Evolutionary conservation across 2,113 vertebrate species (phyloP), one percentile per base, ranked within the genome.

Genomic region (Sander vitreus): DNA sequence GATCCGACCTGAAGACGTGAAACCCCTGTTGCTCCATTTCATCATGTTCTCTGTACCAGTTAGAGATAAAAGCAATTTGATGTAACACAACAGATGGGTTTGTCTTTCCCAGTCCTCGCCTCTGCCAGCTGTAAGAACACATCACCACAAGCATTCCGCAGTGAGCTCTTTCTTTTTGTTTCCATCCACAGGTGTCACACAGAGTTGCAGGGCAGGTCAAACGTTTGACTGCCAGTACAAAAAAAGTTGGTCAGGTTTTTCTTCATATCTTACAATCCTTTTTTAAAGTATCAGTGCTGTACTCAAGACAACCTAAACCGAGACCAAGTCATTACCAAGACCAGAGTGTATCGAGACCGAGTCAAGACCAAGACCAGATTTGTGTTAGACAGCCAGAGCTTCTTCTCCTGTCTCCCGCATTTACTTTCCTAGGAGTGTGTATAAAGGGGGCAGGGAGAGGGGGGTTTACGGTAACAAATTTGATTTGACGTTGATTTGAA

Each of bases 51-150:
- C 53, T 6, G 54, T 27, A 39, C 71, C 63, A 60, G n/a, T 59
- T 33, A 15, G 66, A 75, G 85, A 80, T 89, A 83, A 85, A 75
- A 87, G 77, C 73, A 67, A 68, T 86, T 86, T 81, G 70, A 84
- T 84, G 84, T 76, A 71, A 86, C 73, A 58, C 74, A 57, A 73
- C 62, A 73, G 33, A 80, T 43, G 78, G 70, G 78, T 84, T 83
- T 83, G 63, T 83, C 57, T 73, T 51, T 79, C 58, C 50, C 58
- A 18, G 63, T 39, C 54, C 58, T 39, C 36, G 1, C 39, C 53
- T n/a, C 63, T 51, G 3, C 45, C n/a, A 15, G 57, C 68, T 60
- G 73, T 47, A 67, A 51, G 81, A 81, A 72, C 84, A 43, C 66
- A 78, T 64, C 53, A 50, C 25, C 27, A 19, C 55, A 48, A 60